phyloP scores from a whole-genome alignment of 2,888 invertebrate species.

The Girardia tigrina region DNA sequence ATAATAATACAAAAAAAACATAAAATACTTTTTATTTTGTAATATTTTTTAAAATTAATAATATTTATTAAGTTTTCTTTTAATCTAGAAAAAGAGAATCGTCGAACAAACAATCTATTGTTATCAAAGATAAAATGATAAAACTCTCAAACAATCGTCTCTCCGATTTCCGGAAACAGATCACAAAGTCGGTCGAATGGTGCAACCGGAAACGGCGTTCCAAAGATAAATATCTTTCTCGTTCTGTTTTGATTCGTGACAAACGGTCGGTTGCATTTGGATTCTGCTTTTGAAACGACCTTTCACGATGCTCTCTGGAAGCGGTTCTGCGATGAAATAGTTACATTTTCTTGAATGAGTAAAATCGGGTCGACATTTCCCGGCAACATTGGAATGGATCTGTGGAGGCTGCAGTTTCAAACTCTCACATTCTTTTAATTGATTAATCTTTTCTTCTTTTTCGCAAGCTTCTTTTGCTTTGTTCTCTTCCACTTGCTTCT shows the following conservation, averaged over 20 bases:
- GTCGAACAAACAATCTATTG: no score
- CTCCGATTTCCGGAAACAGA: no score
- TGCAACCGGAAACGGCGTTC: constrained; percentile 26
- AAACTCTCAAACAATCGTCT: no score
- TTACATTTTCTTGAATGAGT: constrained; percentile 18
- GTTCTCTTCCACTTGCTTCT: background rate
- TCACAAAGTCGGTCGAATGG: background rate
- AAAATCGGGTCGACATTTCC: background rate
- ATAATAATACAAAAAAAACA: no score
- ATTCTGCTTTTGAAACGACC: constrained; percentile 19
- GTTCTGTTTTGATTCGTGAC: background rate
- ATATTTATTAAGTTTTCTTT: no score
- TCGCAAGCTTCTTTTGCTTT: background rate
- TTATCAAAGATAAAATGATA: no score
- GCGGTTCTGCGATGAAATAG: constrained; percentile 16
- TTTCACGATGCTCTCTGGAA: background rate
- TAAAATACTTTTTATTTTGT: no score
- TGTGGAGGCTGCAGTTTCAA: background rate
- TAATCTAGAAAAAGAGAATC: no score
- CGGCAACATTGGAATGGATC: background rate
- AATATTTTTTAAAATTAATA: no score
- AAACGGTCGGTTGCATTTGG: background rate
- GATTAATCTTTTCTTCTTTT: background rate
- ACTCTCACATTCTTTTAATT: background rate
- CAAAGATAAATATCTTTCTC: constrained; percentile 8